phyloP scores from a whole-genome alignment of 2,888 invertebrate species.

The Conchocele bisecta region DNA sequence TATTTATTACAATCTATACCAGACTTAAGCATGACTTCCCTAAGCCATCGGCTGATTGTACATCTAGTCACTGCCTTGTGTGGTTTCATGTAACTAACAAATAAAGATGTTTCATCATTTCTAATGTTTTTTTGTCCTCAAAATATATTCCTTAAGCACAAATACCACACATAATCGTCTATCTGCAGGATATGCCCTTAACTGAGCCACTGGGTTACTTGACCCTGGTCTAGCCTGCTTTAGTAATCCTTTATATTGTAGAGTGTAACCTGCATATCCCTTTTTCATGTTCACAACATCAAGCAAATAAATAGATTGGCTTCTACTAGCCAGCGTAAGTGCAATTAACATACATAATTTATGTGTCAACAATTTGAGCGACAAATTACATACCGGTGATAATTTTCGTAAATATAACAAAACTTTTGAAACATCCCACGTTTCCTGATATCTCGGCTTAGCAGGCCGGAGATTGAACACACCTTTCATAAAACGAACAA shows the following conservation, averaged over 20 bases:
- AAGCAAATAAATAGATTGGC: neutral
- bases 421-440: neutral
- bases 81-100: slow-evolving; percentile 10
- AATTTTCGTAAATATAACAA: neutral
- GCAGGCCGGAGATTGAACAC: neutral
- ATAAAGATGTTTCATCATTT: neutral
- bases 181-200: neutral
- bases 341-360: neutral
- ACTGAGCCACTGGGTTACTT: neutral
- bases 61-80: neutral
- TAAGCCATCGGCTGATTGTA: slow-evolving; percentile 8
- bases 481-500: neutral
- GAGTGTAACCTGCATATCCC: neutral
- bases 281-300: neutral
- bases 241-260: neutral
- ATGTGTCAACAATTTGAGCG: neutral
- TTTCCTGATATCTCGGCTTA: neutral
- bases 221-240: neutral
- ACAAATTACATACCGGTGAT: neutral
- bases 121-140: neutral
- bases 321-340: neutral
- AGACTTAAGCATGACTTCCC: neutral
- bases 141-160: neutral
- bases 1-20: neutral
- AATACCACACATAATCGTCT: neutral